phyloP scores from a whole-genome alignment of 2,797 vertebrate species.

The Phaenicophaeus curvirostris region DNA sequence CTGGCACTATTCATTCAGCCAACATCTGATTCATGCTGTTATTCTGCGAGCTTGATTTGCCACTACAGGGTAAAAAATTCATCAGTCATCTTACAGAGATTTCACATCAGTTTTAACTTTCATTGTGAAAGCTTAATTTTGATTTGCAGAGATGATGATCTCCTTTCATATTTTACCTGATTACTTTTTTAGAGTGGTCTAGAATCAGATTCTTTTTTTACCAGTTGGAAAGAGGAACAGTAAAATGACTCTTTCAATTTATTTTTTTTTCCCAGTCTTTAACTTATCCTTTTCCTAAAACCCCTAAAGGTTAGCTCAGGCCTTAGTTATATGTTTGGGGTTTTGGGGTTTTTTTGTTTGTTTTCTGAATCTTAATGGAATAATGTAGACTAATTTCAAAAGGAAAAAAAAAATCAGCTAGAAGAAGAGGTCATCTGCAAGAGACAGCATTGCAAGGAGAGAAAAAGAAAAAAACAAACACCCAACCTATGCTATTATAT shows the following conservation, averaged over 20 bases:
- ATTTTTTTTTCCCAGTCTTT: background rate
- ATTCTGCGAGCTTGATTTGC: constrained; percentile 1
- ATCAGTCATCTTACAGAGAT: background rate
- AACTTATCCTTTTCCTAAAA: background rate
- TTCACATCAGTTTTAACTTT: background rate
- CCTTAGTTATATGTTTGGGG: background rate
- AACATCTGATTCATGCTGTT: background rate
- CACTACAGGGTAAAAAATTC: background rate
- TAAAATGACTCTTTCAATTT: background rate
- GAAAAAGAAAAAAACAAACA: too few species aligned
- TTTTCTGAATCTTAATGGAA: background rate
- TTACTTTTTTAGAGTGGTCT: background rate
- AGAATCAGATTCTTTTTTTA: background rate
- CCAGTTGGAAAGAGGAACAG: background rate
- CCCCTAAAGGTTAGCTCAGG: background rate
- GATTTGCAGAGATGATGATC: background rate
- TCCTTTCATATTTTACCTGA: background rate
- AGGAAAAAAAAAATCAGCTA: background rate
- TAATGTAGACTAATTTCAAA: background rate
- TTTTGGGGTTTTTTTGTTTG: background rate
- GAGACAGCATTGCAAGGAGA: background rate
- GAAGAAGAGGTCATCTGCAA: background rate
- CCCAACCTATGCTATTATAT: accelerated
- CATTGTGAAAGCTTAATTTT: constrained; percentile 24
- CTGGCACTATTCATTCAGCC: background rate